Base-by-base conservation (phyloP, 2,888 invertebrate species). In the Mystacides longicornis region DNA sequence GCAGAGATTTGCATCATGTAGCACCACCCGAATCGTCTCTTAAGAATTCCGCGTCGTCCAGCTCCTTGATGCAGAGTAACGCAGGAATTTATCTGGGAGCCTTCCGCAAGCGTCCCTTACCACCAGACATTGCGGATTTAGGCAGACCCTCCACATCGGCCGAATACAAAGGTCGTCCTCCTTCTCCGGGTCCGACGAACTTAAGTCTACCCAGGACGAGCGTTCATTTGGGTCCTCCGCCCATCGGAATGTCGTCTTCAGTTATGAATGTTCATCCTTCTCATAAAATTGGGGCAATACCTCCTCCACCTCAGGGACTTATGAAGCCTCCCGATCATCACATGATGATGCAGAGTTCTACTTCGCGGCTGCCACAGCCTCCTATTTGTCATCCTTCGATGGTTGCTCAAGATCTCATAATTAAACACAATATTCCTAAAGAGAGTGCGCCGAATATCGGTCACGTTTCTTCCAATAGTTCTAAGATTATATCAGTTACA, bases 1-100 rank as follows among this genome's bases (percentile, higher is more conserved):
- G 90, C 51, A 76, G 89, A 67, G 90, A 90, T 67, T 74, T 90
- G 42, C 81, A 87, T 64, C 80, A 81, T 68, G 73, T 80, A 43
- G 69, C 66, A 37, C 75, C 74, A 33, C 68, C 71, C 5, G 73
- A 77, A 60, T 66, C 72, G 3, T 62, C 70, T 7, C 74, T 75
- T 63, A 68, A 75, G 49, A 67, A 67, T 48, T 73, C 51, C 18
- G 49, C 68, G 47, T 69, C 70, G 9, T 62, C 69, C 9, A 67
- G 79, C 51, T 75, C 72, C 64, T 67, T 77, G 53, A 73, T 79
- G 60, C 74, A 75, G 43, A 71, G 75, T 19, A 73, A 74, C 59
- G 71, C 74, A 58, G 66, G 71, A 51, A 69, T 76, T 65, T 81
- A 75, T 62, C 64, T 81, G 52, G 77, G 78, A 56, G 68, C 78